Conservation (phyloP, 2,113 vertebrate genomes). For the Condylura cristata region DNA sequence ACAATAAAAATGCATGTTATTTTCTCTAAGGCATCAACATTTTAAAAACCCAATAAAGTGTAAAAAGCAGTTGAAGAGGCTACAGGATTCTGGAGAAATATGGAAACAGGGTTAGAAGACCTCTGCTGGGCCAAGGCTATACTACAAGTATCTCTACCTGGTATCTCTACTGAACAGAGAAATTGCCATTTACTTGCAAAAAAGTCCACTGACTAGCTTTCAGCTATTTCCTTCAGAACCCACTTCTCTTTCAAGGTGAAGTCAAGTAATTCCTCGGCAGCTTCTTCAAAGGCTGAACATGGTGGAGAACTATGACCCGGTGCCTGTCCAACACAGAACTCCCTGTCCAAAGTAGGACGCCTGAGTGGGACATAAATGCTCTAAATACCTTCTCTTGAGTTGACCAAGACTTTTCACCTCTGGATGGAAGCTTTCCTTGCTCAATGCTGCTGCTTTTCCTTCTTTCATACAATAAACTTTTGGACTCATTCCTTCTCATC, state of each 20-base stretch:
- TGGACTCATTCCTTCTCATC: neutral
- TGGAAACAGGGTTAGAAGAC: neutral
- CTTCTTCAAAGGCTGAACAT: neutral
- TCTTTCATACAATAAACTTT: neutral
- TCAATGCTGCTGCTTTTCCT: neutral
- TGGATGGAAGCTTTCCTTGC: neutral
- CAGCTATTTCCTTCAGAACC: neutral
- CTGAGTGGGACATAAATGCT: neutral
- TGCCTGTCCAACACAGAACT: too few relatives aligned
- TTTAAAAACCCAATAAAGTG: neutral
- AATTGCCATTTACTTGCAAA: neutral
- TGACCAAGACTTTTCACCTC: neutral
- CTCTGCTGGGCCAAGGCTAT: fast-evolving
- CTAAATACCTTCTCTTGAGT: neutral
- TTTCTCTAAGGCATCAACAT: neutral
- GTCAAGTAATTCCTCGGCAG: fast-evolving
- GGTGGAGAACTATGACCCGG: neutral
- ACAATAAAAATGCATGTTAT: neutral
- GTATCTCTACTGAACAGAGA: neutral
- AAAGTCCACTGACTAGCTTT: neutral
- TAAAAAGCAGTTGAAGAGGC: neutral
- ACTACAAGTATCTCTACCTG: neutral
- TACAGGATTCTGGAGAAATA: neutral
- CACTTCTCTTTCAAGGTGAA: neutral
- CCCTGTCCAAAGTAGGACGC: neutral